Evolutionary conservation across 2,113 vertebrate genomes (phyloP).

Genomic region (Psophia crepitans): DNA sequence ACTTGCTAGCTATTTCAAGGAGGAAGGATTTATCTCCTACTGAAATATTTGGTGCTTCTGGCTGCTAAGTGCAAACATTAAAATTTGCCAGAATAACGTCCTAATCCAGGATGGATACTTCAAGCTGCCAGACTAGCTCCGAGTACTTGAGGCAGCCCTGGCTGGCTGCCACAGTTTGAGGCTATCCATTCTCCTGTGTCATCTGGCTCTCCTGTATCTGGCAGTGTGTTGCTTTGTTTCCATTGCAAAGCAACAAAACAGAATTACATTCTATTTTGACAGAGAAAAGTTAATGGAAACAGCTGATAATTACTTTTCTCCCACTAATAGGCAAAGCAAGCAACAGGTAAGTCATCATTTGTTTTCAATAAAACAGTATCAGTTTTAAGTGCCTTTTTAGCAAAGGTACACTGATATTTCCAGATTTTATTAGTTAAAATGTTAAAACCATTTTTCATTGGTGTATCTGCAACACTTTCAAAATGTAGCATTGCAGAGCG

Average conservation of each 20-base stretch:
- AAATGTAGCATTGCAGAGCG: not conserved
- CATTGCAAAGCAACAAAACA: not conserved
- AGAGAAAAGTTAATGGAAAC: not conserved
- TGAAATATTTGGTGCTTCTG: not conserved
- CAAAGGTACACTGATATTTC: not conserved
- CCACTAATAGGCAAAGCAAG: not conserved
- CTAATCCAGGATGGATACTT: not conserved
- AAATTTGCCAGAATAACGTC: not conserved
- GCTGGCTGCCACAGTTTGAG: not conserved
- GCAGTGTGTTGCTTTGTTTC: not conserved
- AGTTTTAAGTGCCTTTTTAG: not conserved
- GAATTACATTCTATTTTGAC: not conserved
- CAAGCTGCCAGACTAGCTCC: not conserved
- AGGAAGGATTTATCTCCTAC: not conserved
- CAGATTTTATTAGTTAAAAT: not conserved
- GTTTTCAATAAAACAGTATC: not conserved
- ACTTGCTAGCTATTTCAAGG: not conserved
- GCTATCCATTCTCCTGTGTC: not conserved
- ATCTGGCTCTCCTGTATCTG: not conserved
- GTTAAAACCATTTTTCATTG: not conserved
- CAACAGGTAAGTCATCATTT: not conserved
- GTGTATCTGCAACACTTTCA: not conserved
- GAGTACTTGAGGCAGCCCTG: not conserved
- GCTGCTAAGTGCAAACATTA: not conserved
- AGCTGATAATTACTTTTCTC: not conserved